Evolutionary conservation across 2,888 invertebrate genomes (phyloP), one percentile per base, ranked within the genome.

Genomic region (Habrosyne pyritoides): DNA sequence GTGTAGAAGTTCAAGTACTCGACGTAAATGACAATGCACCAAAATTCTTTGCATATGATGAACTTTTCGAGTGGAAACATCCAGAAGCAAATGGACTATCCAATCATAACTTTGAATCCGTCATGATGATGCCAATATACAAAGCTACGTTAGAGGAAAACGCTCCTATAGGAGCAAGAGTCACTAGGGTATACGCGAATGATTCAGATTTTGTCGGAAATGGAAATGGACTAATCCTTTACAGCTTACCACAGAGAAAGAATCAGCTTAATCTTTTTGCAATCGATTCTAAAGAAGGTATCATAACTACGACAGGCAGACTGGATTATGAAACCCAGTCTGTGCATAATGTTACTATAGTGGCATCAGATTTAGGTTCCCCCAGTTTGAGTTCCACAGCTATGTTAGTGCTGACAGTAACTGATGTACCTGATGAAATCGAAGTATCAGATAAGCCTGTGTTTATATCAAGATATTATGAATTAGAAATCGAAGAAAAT

Each of bases 21-120:
- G 98, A 98, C 75, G 93, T 97, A 0, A 98, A 98, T 77, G 98
- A 98, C 75, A 98, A 98, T 73, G 90, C 95, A 0, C 97, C 97
- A 0, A 93, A 93, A 57, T 98, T 97, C 81, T 95, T 95, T 67
- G 96, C 95, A 0, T 97, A 95, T 67, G 95, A 96, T 74, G 95
- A 96, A 59, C 66, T 94, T 53, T 71, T 93, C 28, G 84, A 88
- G 69, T 89, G 89, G 83, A 86, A 86, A 66, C 90, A 93, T 63
- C 86, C 91, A 18, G 92, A 93, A 75, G 89, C 86, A 47, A 84
- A 89, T 69, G 84, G 88, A 68, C 64, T 89, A 42, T 77, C 84
- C n/a, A 93, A 93, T 67, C 89, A 93, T 66, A 87, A 93, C 60
- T 94, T 93, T 71, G 93, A 93, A 66, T 90, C 93, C 1, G 88